Conservation (phyloP, 2,797 vertebrate genomes). For the Oceanodroma leucorhoa region DNA sequence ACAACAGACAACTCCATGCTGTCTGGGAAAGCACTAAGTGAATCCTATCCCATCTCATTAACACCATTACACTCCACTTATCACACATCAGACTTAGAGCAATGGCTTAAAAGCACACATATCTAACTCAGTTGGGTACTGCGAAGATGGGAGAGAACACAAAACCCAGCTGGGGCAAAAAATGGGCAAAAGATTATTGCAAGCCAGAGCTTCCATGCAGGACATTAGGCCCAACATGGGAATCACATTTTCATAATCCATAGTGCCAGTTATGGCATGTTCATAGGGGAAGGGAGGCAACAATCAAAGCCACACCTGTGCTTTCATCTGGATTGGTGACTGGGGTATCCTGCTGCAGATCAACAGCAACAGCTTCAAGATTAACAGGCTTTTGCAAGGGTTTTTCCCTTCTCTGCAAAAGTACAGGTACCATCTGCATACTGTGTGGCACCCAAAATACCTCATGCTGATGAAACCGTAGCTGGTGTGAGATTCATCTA, state of each 20-base stretch:
- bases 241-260: not conserved
- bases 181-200: not conserved
- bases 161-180: not conserved
- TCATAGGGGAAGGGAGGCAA: not conserved
- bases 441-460: not conserved
- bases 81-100: not conserved
- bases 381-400: not conserved
- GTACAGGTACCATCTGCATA: not conserved
- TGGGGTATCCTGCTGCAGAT: not conserved
- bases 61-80: not conserved
- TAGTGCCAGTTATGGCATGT: not conserved
- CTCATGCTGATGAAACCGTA: not conserved
- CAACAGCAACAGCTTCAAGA: not conserved
- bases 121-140: not conserved
- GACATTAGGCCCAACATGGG: not conserved
- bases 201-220: not conserved
- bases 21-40: not conserved
- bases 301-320: not conserved
- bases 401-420: not conserved
- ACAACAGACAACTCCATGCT: not conserved
- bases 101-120: not conserved
- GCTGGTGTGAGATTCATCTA: not conserved
- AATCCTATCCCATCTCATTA: not conserved
- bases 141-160: not conserved
- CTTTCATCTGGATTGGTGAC: not conserved